Evolutionary conservation across 2,797 vertebrate genomes (phyloP), one percentile per base, ranked within the genome.

Genomic region (Pangasius larnaudii): DNA sequence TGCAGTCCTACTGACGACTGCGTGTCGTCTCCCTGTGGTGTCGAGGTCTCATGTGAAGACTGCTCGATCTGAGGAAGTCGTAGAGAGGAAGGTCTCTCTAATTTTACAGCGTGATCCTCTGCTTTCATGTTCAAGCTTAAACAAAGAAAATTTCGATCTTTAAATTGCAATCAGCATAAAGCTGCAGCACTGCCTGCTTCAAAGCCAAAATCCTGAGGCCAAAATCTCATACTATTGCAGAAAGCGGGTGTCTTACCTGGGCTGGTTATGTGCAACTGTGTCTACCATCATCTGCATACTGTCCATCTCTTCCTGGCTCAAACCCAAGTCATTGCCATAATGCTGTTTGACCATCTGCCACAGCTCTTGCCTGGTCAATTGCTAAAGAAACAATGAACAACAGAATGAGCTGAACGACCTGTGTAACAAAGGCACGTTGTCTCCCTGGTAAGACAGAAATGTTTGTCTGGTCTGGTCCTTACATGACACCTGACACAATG

Each of bases 221-320:
- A 36, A 79, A 33, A 36, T 79, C 3, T 36, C 7, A 24, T 24
- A 27, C 33, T 42, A n/a, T 46, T 18, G 18, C 2, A 53, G 2
- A 7, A 16, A 36, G n/a, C 2, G 3, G 61, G 51, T n/a, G 39
- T 51, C 91, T 93, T 94, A 99, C 98, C 97, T 97, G 92, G 92
- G 91, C 79, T 96, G 95, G 88, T 93, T 89, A 46, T 94, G 96
- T 87, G 93, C 94, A 9, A 91, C 96, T 33, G 96, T 95, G 51
- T 99, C 98, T 63, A 94, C 87, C 0, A 95, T 93, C 0, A 96
- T 90, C 85, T 95, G 95, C 90, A 98, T 94, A 89, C 90, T 97
- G 86, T 98, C 98, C 97, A 99, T 99, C 89, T 99, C 98, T 82
- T 99, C 97, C 6, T 95, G 95, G 93, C 94, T 99, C 95, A 99